phyloP scores from a whole-genome alignment of 2,888 invertebrate genomes.

The Conistra vaccinii region DNA sequence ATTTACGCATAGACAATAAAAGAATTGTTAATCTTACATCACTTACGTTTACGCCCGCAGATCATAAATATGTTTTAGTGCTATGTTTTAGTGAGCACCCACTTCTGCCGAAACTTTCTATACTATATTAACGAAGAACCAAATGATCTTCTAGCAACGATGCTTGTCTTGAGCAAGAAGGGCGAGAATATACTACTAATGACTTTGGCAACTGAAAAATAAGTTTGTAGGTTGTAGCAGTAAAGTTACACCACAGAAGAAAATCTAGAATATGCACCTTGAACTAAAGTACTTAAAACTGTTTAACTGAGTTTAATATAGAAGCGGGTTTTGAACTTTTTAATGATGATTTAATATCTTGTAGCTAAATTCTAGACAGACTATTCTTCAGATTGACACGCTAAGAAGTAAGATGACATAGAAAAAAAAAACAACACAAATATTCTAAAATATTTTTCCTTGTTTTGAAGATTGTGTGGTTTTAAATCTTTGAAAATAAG shows the following conservation, averaged over 20 bases:
- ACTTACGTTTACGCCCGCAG: not conserved
- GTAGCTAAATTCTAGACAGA: no score
- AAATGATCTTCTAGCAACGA: not conserved
- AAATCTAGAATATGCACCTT: constrained; percentile 40
- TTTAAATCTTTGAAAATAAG: no score
- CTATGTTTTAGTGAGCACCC: constrained; percentile 29
- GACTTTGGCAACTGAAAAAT: not conserved
- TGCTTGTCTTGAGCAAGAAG: constrained; percentile 4
- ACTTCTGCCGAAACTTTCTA: constrained; percentile 14
- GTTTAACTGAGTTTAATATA: constrained; percentile 10
- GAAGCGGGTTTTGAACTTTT: not conserved
- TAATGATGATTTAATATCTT: not conserved
- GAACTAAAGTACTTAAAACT: constrained; percentile 27
- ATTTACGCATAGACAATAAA: constrained; percentile 34
- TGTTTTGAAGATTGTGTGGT: no score
- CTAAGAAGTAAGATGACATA: not conserved
- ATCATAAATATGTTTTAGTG: constrained; percentile 33
- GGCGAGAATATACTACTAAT: not conserved
- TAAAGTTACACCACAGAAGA: constrained; percentile 9
- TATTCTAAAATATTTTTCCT: no score
- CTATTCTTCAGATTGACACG: not conserved
- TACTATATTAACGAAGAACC: not conserved
- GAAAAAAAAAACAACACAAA: no score
- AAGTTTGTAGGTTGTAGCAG: not conserved
- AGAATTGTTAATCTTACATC: constrained; percentile 35